These are phyloP conservation scores for Trachelus troglodyta DNA, from an alignment of 2,888 invertebrate genomes.

Conservation along the genomic window DNA sequence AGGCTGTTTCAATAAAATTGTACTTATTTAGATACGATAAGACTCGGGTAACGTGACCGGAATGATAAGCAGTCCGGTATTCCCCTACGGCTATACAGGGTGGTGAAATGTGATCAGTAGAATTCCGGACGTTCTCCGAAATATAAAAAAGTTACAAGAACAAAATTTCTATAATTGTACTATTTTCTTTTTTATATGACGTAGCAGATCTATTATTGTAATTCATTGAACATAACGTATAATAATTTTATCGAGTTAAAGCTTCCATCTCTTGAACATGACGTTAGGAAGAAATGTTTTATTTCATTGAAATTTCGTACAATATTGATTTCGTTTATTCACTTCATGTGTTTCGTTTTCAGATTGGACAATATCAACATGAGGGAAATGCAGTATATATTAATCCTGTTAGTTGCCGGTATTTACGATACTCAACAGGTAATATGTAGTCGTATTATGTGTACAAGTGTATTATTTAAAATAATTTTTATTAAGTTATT, in stretches of 20 bases:
- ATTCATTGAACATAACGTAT: not conserved
- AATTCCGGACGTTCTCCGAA: not conserved
- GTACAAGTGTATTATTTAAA: not conserved
- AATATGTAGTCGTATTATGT: not conserved
- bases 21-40: not conserved
- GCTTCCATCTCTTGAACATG: not conserved
- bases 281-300: not conserved
- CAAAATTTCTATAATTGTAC: not conserved
- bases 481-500: not conserved
- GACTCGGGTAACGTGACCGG: not conserved
- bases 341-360: not conserved
- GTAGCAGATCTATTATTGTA: not conserved
- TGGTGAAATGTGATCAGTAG: not conserved
- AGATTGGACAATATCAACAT: not conserved
- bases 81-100: not conserved
- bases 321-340: not conserved
- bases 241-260: not conserved
- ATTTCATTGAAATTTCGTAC: not conserved
- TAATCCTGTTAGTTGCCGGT: not conserved
- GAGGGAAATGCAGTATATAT: not conserved
- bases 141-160: not conserved
- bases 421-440: conserved; percentile 2
- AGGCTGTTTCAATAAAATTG: not conserved
- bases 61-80: not conserved
- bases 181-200: not conserved